Evolutionary conservation across 2,113 vertebrate genomes (phyloP).

Genomic region (Eptesicus fuscus): DNA sequence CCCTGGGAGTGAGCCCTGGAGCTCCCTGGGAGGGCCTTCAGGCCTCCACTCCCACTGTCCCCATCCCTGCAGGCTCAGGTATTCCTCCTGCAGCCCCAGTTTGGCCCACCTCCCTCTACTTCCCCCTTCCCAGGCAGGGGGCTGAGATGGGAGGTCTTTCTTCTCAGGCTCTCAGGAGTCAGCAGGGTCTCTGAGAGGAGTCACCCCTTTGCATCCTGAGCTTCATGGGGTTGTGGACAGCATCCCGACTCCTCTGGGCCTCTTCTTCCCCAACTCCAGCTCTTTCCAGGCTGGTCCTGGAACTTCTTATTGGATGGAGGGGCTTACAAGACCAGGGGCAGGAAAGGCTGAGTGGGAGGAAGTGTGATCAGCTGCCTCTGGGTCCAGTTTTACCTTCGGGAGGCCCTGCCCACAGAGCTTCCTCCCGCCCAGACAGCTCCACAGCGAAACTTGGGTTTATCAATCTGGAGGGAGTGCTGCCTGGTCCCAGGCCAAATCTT

Average conservation of each 20-base stretch:
- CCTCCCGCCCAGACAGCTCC: background rate
- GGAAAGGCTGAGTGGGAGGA: background rate
- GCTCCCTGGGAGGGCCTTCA: too few species aligned
- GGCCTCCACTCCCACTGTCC: background rate
- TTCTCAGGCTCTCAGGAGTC: background rate
- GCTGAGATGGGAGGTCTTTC: background rate
- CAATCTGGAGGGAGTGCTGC: background rate
- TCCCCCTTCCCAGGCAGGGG: background rate
- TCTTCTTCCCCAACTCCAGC: background rate
- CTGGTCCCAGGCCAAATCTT: background rate
- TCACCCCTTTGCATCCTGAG: background rate
- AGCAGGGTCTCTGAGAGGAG: background rate
- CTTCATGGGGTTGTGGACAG: too few species aligned
- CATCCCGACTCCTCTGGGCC: background rate
- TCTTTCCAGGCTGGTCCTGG: background rate
- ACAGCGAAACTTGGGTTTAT: background rate
- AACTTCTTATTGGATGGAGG: background rate
- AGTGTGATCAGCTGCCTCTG: background rate
- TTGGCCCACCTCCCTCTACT: too few species aligned
- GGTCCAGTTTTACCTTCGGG: background rate
- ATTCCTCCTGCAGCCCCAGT: rapidly evolving
- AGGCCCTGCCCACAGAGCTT: background rate
- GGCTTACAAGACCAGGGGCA: background rate
- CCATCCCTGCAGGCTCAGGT: background rate
- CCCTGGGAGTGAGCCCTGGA: background rate